Evolutionary conservation across 2,113 vertebrate genomes (phyloP).

Genomic region (Cyanoliseus patagonus): DNA sequence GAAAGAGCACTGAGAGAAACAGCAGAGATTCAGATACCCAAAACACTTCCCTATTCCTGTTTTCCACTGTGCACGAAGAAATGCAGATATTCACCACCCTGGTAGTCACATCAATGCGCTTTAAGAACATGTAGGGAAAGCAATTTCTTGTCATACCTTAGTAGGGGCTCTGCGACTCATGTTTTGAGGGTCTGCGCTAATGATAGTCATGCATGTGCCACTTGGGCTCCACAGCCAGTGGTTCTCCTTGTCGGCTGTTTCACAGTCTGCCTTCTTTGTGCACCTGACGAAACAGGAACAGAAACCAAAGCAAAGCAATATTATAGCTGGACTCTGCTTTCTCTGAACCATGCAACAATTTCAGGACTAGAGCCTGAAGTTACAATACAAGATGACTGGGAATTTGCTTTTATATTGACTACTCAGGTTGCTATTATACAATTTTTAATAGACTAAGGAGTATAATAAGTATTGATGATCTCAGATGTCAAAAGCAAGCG

Average conservation of each 20-base stretch:
- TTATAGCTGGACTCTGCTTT: neutral
- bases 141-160: conserved; percentile 51
- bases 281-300: conserved; percentile 75
- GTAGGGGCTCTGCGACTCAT: conserved; percentile 83
- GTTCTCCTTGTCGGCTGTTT: conserved; percentile 71
- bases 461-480: neutral
- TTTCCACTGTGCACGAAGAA: neutral
- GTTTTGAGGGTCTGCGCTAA: conserved; percentile 80
- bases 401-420: conserved; percentile 14
- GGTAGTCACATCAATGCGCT: neutral
- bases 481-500: neutral
- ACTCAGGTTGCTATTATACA: neutral
- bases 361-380: neutral
- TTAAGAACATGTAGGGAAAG: neutral
- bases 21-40: neutral
- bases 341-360: neutral
- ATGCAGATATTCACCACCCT: neutral
- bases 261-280: conserved; percentile 82
- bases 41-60: neutral
- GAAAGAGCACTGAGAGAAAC: neutral
- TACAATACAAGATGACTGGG: neutral
- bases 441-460: neutral
- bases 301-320: neutral
- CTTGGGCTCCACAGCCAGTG: conserved; percentile 92
- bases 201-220: conserved; percentile 81